Conservation (phyloP, 2,113 vertebrate species). For the Megaceryle torquata region DNA sequence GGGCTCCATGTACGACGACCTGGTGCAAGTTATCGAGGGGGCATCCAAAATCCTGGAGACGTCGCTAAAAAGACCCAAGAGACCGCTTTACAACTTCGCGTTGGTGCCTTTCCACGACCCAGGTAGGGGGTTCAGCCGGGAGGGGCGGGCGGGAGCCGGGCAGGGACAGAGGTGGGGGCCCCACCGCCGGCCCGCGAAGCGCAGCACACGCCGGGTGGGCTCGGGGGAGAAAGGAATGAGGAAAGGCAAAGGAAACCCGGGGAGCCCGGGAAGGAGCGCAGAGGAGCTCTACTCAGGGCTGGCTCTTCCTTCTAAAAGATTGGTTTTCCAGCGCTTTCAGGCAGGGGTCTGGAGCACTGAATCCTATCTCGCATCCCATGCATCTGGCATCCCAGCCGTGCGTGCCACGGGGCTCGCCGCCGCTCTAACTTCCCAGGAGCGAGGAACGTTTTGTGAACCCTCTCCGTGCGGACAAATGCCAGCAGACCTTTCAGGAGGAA, state of each 20-base stretch:
- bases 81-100: conserved; percentile 92
- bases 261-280: no score
- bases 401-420: not conserved
- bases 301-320: not conserved
- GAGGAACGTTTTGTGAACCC: no score
- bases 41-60: conserved; percentile 98
- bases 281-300: not conserved
- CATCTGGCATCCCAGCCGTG: not conserved
- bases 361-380: not conserved
- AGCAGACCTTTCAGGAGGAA: not conserved
- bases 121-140: conserved; percentile 73
- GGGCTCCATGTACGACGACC: conserved; percentile 98
- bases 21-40: conserved; percentile 97
- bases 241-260: not conserved
- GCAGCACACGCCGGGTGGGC: not conserved
- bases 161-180: not conserved
- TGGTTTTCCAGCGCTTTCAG: not conserved
- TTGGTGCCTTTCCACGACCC: conserved; percentile 97
- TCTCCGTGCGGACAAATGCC: not conserved
- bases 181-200: no score
- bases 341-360: not conserved
- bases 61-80: conserved; percentile 90
- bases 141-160: no score
- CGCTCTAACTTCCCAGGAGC: not conserved
- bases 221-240: not conserved